These are phyloP conservation scores for Macrochelys suwanniensis DNA, from an alignment of 2,797 vertebrate species.

Conservation along the genomic window DNA sequence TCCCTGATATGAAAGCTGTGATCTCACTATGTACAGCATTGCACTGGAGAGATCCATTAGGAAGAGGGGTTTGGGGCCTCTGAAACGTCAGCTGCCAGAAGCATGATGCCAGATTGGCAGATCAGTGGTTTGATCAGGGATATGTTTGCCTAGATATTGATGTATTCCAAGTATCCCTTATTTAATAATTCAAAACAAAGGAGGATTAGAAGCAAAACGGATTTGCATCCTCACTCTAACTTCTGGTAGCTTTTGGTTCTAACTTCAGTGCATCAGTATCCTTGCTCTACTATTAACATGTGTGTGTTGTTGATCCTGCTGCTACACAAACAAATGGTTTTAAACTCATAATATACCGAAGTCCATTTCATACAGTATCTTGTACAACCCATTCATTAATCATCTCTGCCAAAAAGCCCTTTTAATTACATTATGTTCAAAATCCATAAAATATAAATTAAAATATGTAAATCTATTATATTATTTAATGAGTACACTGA, in stretches of 20 bases:
- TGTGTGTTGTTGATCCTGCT: rapidly evolving
- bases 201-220: neutral
- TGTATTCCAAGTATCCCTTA: neutral
- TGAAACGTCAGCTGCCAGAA: neutral
- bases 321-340: neutral
- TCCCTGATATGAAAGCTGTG: neutral
- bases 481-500: conserved; percentile 81
- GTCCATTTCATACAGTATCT: neutral
- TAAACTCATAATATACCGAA: neutral
- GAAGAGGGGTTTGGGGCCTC: neutral
- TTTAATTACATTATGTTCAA: conserved; percentile 81
- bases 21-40: neutral
- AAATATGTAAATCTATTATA: conserved; percentile 85
- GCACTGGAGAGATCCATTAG: neutral
- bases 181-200: neutral
- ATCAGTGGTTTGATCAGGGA: neutral
- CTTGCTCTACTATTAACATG: rapidly evolving
- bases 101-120: neutral
- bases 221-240: neutral
- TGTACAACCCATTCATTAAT: conserved; percentile 73
- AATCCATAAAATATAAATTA: conserved; percentile 85
- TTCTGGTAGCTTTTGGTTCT: neutral
- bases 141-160: neutral
- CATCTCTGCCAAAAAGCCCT: conserved; percentile 71
- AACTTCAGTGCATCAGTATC: neutral